A percentile compares a stretch with the other conserved stretches of the same genome.
These are phyloP conservation scores for Pycnomerus fuliginosus DNA, from an alignment of 2,888 invertebrate species.

Conservation along the genomic window DNA sequence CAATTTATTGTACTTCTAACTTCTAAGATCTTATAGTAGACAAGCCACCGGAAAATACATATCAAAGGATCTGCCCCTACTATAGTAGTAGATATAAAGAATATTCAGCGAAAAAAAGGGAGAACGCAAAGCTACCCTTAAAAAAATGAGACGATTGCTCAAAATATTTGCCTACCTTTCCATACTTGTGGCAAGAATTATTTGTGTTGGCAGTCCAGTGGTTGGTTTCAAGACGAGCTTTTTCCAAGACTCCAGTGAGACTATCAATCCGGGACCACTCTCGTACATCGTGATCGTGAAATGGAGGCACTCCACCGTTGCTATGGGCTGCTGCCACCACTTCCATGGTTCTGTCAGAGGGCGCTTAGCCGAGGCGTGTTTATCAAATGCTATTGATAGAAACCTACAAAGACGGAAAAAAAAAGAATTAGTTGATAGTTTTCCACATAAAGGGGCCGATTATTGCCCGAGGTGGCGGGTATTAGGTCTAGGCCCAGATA, in stretches of 20 bases:
- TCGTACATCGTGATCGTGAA: conserved; percentile 57
- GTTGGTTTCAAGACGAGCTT: conserved; percentile 57
- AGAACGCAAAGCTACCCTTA: too few relatives aligned
- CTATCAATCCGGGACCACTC: conserved; percentile 59
- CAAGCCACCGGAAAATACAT: too few relatives aligned
- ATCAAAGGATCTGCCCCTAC: too few relatives aligned
- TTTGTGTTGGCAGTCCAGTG: conserved; percentile 56
- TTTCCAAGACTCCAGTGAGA: conserved; percentile 57
- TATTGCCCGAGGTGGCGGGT: too few relatives aligned
- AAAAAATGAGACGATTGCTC: too few relatives aligned
- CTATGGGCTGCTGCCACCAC: conserved; percentile 48
- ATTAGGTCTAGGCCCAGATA: too few relatives aligned
- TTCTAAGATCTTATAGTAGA: too few relatives aligned
- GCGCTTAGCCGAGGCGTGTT: conserved; percentile 31
- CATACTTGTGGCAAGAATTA: conserved; percentile 55
- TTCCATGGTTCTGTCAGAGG: conserved; percentile 42
- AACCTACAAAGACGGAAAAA: conserved; percentile 33
- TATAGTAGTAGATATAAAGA: too few relatives aligned
- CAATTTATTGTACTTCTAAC: too few relatives aligned
- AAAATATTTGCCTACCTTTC: conserved; percentile 58
- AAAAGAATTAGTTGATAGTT: too few relatives aligned
- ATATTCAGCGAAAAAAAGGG: too few relatives aligned
- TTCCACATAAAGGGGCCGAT: too few relatives aligned
- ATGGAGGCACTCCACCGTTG: conserved; percentile 48
- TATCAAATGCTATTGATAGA: conserved; percentile 40